These are phyloP conservation scores for Geotrupes spiniger DNA, from an alignment of 2,888 invertebrate genomes.

Conservation along the genomic window DNA sequence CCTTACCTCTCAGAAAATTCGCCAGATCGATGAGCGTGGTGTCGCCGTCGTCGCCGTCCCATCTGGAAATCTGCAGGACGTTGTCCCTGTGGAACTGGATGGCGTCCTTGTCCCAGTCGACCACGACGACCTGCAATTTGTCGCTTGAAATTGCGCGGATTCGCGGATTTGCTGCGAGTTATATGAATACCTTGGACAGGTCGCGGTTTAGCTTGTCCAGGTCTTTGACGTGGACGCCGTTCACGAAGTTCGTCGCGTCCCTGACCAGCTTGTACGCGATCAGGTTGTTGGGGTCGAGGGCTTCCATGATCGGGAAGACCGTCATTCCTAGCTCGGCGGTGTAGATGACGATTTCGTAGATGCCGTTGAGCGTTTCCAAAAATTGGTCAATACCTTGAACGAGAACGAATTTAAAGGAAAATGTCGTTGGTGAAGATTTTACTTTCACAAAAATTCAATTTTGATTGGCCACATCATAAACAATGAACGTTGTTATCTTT, in stretches of 20 bases:
- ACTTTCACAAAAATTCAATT: background rate
- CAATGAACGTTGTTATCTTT: no score
- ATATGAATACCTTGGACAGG: constrained; percentile 63
- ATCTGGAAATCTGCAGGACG: constrained; percentile 79
- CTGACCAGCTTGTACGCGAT: constrained; percentile 89
- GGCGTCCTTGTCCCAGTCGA: constrained; percentile 90
- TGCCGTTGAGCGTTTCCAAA: constrained; percentile 61
- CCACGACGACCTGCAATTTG: constrained; percentile 76
- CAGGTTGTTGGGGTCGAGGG: constrained; percentile 84
- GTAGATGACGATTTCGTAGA: constrained; percentile 94
- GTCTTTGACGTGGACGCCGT: constrained; percentile 93
- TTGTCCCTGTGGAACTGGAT: constrained; percentile 88
- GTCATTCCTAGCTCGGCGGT: constrained; percentile 95
- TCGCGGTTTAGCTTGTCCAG: constrained; percentile 80
- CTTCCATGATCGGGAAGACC: constrained; percentile 90
- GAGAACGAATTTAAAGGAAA: no score
- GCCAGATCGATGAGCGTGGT: constrained; percentile 84
- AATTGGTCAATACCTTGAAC: constrained; percentile 86
- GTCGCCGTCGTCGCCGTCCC: constrained; percentile 93
- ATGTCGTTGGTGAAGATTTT: background rate
- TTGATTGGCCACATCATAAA: no score
- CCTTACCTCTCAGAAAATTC: constrained; percentile 50
- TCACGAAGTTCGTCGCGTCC: constrained; percentile 92
- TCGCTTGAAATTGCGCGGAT: no score
- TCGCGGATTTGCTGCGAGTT: no score